These are phyloP conservation scores for Aphaenogaster ashmeadi DNA, from an alignment of 1,140 invertebrate species.

Conservation along the genomic window DNA sequence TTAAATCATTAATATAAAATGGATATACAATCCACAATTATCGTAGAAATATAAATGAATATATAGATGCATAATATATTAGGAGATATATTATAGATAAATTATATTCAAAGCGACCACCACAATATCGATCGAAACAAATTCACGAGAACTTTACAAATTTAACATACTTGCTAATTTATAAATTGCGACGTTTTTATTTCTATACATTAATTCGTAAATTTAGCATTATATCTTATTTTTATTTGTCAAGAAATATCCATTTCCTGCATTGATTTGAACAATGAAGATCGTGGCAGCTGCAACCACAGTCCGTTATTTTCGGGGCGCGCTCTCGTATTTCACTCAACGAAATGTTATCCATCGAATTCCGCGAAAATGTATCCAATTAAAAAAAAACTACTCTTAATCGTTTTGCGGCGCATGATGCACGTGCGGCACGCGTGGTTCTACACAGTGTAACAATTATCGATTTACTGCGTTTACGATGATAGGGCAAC, in stretches of 20 bases:
- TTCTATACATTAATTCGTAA: not conserved
- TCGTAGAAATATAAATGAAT: not conserved
- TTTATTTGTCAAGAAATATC: constrained; percentile 32
- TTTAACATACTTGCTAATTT: not conserved
- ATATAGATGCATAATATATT: not conserved
- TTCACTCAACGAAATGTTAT: constrained; percentile 32
- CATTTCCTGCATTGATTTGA: constrained; percentile 7
- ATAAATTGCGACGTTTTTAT: constrained; percentile 11
- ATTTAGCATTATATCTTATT: constrained; percentile 11
- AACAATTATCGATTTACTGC: constrained; percentile 44
- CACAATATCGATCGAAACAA: not conserved
- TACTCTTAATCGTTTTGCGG: constrained; percentile 42
- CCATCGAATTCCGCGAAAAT: constrained; percentile 40
- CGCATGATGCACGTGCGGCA: not conserved
- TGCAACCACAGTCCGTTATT: constrained; percentile 15
- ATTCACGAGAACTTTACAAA: not conserved
- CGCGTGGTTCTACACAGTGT: constrained; percentile 33
- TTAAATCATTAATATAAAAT: constrained; percentile 6
- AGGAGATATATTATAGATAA: not conserved
- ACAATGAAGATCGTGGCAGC: constrained; percentile 30
- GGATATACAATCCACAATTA: not conserved
- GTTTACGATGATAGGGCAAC: not conserved
- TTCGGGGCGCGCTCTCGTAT: not conserved
- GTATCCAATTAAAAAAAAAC: constrained; percentile 60
- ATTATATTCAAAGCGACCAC: not conserved